Base-by-base conservation (phyloP, 2,113 vertebrate species). In the Hystrix cristata region DNA sequence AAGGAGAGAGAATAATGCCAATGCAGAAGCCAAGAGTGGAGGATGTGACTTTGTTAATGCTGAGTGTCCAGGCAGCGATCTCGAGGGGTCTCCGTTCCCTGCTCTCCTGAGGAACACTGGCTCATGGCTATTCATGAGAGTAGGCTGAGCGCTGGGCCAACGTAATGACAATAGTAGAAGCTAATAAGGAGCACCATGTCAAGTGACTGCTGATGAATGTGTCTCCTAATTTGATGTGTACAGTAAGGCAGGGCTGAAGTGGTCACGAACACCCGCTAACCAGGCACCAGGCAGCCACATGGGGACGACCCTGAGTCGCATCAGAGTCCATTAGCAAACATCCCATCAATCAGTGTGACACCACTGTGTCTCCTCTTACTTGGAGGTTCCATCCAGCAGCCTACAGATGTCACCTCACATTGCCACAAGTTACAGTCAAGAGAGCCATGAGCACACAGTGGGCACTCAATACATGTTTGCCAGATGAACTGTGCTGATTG, bases 271-370 rank as follows among this genome's bases (percentile, higher is more conserved):
- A 9, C 1, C 14, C 0, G 13, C 0, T 3, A 5, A 0, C 4
- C 6, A 4, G 88, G 59, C 62, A 12, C 10, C 0, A 2, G 51
- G 62, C 1, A 1, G 5, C 59, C 34, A 25, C 29, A 0, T 0
- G 0, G 27, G 60, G 19, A 57, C 23, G 34, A 10, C 0, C 0
- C 0, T 0, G 46, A 7, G n/a, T 3, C 3, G 27, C 23, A 4
- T 13, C 29, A 12, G 53, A 5, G 18, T 51, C 85, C n/a, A 8
- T 62, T 10, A 78, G 53, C 71, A 87, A 65, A 29, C 16, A 6
- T 31, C 3, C 43, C n/a, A 0, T 10, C 5, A 19, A 29, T 67
- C 65, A 5, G 1, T 13, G 2, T 0, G 23, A 7, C 34, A 1
- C 21, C 23, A 0, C 64, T n/a, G 31, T 1, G 16, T 19, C 4